Evolutionary conservation across 2,797 vertebrate species (phyloP), one percentile per base, ranked within the genome.

Genomic region (Ibycter americanus): DNA sequence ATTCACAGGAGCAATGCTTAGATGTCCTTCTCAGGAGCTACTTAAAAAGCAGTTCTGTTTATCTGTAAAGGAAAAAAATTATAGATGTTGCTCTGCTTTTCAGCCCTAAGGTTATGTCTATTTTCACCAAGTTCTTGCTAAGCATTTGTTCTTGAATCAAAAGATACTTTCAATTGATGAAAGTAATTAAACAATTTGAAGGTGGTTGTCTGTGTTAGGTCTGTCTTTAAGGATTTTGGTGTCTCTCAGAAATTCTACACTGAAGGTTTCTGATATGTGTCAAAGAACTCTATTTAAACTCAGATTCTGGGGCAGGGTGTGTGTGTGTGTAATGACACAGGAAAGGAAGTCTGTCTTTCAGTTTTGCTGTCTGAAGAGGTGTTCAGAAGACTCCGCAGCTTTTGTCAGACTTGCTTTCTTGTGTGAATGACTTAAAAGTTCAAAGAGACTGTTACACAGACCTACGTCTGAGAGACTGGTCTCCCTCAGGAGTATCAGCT

Each of bases 81-180:
- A 85, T 72, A 86, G 79, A 88, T 59, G 70, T 83, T 90, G 51
- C 70, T 96, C 87, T 83, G 72, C 93, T 92, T 96, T 96, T 92
- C 90, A 96, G 96, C 97, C 97, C 94, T 96, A 95, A 96, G 97
- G 97, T 95, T 90, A 96, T 96, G 90, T 96, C 96, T 97, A 70
- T 97, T 96, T 96, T 94, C 95, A 96, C 96, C 80, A 65, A 80
- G 78, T 62, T 92, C 90, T 96, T 89, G 87, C 91, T 93, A 87
- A 96, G 87, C 87, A 97, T 97, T 98, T 97, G 97, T 96, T 96
- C 95, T 96, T 86, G 85, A 97, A 97, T 97, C 96, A 97, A 97
- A 97, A 98, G 95, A 74, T 59, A 76, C 62, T 95, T 96, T 92
- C 84, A n/a, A 87, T 93, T 94, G 96, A 98, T 98, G 96, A 98